Conservation (phyloP, 2,113 vertebrate species). For the Paradisaea rubra region DNA sequence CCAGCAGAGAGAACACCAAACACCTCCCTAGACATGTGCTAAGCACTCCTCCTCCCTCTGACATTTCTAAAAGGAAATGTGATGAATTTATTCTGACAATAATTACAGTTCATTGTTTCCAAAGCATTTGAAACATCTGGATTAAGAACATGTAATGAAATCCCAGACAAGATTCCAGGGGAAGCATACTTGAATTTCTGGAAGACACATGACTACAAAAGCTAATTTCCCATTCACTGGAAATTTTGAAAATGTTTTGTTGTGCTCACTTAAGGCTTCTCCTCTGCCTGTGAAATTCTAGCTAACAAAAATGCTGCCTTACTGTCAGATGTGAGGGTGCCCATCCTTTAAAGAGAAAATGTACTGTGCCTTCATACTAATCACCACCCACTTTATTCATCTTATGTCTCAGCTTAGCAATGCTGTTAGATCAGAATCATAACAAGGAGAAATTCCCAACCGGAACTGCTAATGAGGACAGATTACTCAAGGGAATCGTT, state of each 20-base stretch:
- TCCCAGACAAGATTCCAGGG: background rate
- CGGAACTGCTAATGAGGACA: background rate
- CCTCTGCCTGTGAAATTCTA: background rate
- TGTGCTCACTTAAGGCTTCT: background rate
- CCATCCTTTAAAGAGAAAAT: background rate
- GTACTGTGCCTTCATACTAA: background rate
- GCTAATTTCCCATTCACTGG: background rate
- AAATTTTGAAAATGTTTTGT: background rate
- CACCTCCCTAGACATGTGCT: background rate
- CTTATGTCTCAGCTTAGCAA: background rate
- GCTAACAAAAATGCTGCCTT: background rate
- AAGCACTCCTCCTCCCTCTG: background rate
- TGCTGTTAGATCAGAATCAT: background rate
- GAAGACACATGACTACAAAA: background rate
- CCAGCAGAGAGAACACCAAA: background rate
- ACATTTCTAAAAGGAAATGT: background rate
- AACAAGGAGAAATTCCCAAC: background rate
- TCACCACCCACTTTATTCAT: background rate
- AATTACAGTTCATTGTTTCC: background rate
- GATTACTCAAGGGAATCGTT: background rate
- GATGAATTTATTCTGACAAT: background rate
- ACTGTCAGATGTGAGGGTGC: background rate
- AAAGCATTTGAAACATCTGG: constrained; percentile 33
- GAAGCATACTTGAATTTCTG: background rate
- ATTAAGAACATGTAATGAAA: background rate